Conservation (phyloP, 1,140 invertebrate genomes). For the Diuraphis noxia region DNA sequence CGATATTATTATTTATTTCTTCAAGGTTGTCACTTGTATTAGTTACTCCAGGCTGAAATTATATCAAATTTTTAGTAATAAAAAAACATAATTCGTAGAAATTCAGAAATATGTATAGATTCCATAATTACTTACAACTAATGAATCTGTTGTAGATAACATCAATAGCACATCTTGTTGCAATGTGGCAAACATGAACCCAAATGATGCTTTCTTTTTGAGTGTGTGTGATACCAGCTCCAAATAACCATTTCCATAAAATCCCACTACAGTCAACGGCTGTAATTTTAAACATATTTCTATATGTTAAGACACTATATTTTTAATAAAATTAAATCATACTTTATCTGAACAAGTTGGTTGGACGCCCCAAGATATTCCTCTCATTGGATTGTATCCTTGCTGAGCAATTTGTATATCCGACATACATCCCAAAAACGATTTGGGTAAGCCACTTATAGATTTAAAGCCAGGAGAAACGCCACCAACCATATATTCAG, state of each 20-base stretch:
- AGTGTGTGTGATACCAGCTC: slow-evolving; percentile 72
- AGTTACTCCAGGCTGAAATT: slow-evolving; percentile 48
- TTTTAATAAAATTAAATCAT: slow-evolving; percentile 56
- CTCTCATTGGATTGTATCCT: slow-evolving; percentile 68
- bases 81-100: background rate
- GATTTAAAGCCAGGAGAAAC: slow-evolving; percentile 71
- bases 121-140: slow-evolving; percentile 58
- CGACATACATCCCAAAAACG: slow-evolving; percentile 81
- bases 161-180: slow-evolving; percentile 73
- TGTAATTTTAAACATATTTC: slow-evolving; percentile 59
- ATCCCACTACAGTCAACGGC: slow-evolving; percentile 69
- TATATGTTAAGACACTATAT: background rate
- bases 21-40: slow-evolving; percentile 57
- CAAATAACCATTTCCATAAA: slow-evolving; percentile 78
- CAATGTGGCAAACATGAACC: slow-evolving; percentile 77
- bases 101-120: background rate
- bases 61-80: background rate
- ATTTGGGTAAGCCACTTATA: slow-evolving; percentile 62
- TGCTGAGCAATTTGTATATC: slow-evolving; percentile 75
- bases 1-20: slow-evolving; percentile 58
- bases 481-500: slow-evolving; percentile 78
- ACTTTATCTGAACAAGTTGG: slow-evolving; percentile 74
- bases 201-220: slow-evolving; percentile 69
- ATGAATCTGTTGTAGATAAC: slow-evolving; percentile 70
- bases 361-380: slow-evolving; percentile 76